Evolutionary conservation across 1,140 invertebrate species (phyloP).

Genomic region (Hormaphis cornu): DNA sequence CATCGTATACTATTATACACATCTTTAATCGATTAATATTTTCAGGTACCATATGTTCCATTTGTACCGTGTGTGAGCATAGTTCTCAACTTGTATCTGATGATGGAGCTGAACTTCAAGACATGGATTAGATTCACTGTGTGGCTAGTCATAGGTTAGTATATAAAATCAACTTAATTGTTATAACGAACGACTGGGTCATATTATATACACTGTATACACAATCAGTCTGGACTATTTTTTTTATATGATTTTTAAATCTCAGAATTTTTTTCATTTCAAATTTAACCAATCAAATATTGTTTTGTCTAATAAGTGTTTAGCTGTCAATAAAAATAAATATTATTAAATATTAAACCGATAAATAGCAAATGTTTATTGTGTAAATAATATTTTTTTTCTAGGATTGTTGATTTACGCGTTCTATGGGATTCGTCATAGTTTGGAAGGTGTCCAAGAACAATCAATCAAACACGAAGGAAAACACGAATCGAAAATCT

Average conservation of each 20-base stretch:
- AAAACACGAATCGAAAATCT: neutral
- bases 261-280: no score
- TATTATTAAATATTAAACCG: no score
- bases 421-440: neutral
- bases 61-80: conserved; percentile 56
- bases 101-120: conserved; percentile 52
- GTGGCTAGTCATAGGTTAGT: conserved; percentile 50
- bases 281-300: no score
- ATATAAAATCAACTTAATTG: neutral
- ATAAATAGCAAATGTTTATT: neutral
- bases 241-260: no score
- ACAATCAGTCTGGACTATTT: no score
- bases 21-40: neutral
- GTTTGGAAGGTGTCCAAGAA: neutral
- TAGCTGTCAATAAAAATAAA: no score
- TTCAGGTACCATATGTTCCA: conserved; percentile 57
- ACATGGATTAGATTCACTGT: conserved; percentile 59
- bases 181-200: no score
- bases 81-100: conserved; percentile 58
- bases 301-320: no score
- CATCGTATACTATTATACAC: no score
- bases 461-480: neutral
- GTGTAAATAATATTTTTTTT: neutral
- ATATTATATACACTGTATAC: no score
- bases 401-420: neutral